Evolutionary conservation across 2,113 vertebrate species (phyloP).

Genomic region (Seriola dumerili): DNA sequence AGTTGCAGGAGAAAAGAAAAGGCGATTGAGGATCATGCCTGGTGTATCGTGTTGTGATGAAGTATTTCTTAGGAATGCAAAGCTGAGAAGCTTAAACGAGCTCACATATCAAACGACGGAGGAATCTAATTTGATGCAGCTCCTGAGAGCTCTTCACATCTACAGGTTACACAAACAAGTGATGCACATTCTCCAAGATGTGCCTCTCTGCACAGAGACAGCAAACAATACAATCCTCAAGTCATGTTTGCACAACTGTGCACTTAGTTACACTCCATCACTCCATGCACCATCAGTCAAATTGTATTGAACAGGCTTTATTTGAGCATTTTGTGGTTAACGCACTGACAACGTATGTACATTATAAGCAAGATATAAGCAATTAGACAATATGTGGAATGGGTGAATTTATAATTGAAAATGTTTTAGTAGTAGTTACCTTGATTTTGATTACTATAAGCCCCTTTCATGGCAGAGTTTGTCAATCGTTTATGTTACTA

Average conservation of each 20-base stretch:
- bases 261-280: constrained; percentile 29
- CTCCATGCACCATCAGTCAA: neutral
- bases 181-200: constrained; percentile 36
- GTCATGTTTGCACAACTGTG: constrained; percentile 30
- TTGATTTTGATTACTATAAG: too few relatives aligned
- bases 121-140: constrained; percentile 46
- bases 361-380: neutral
- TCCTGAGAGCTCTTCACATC: constrained; percentile 61
- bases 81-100: constrained; percentile 45
- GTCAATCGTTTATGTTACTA: too few relatives aligned
- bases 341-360: neutral
- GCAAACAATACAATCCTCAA: constrained; percentile 52
- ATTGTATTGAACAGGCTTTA: neutral
- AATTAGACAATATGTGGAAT: neutral
- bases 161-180: constrained; percentile 58
- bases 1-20: constrained; percentile 14
- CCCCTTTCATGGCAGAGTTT: too few relatives aligned
- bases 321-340: neutral
- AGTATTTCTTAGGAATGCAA: constrained; percentile 26
- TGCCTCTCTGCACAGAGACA: constrained; percentile 34
- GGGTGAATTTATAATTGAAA: neutral
- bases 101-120: constrained; percentile 31
- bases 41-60: neutral
- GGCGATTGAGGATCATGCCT: neutral
- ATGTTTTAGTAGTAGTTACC: neutral